Evolutionary conservation across 2,113 vertebrate species (phyloP).

Genomic region (Lampris megalopsis): DNA sequence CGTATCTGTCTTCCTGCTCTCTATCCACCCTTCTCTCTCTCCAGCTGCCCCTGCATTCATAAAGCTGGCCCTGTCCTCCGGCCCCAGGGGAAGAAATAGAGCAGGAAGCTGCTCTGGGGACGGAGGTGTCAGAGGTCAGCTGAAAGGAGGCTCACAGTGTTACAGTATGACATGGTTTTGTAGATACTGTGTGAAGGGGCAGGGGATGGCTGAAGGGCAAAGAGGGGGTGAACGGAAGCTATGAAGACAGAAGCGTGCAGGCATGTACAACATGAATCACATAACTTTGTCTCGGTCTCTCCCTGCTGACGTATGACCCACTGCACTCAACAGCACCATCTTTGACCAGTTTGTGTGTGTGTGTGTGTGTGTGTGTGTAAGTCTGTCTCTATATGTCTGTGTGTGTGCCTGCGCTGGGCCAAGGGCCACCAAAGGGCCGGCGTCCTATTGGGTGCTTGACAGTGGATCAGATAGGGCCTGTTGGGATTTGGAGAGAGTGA

Average conservation of each 20-base stretch:
- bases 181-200: constrained; percentile 32
- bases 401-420: constrained; percentile 24
- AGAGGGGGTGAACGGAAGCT: constrained; percentile 31
- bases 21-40: constrained; percentile 42
- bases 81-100: constrained; percentile 62
- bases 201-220: constrained; percentile 38
- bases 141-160: constrained; percentile 58
- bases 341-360: background rate
- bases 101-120: constrained; percentile 72
- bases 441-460: constrained; percentile 41
- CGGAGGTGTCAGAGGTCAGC: constrained; percentile 66
- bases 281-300: constrained; percentile 44
- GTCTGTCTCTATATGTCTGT: constrained; percentile 1
- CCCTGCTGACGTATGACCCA: constrained; percentile 43
- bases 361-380: constrained; percentile 5
- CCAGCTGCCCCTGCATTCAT: constrained; percentile 74
- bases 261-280: constrained; percentile 42
- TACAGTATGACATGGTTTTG: constrained; percentile 55
- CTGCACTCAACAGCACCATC: constrained; percentile 30
- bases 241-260: constrained; percentile 46
- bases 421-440: constrained; percentile 36
- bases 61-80: constrained; percentile 80
- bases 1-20: constrained; percentile 44
- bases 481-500: constrained; percentile 33
- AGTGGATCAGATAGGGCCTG: constrained; percentile 50